A percentile compares a stretch with the other conserved stretches of the same genome.
Evolutionary conservation across 2,113 vertebrate species (phyloP).

Genomic region (Dendrocopos noguchii): DNA sequence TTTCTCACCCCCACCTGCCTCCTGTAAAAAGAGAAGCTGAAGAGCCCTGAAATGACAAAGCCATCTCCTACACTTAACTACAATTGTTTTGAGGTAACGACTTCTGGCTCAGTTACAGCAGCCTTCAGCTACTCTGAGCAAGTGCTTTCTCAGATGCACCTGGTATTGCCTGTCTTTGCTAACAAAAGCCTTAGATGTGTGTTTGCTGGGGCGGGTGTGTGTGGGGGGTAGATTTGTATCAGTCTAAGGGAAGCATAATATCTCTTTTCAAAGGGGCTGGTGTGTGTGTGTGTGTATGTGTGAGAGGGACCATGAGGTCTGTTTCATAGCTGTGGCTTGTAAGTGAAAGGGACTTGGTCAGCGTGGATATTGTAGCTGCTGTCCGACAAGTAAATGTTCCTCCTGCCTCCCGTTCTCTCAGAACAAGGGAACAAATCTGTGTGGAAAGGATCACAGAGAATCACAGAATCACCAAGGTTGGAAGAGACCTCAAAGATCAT

Average conservation of each 20-base stretch:
- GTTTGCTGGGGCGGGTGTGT: conserved; percentile 67
- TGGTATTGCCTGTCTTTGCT: conserved; percentile 33
- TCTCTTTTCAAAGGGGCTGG: not conserved
- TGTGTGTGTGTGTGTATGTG: not conserved
- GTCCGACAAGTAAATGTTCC: not conserved
- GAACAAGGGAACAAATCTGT: not conserved
- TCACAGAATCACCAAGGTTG: too few species aligned
- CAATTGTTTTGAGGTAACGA: not conserved
- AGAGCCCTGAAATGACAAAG: not conserved
- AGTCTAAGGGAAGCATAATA: conserved; percentile 44
- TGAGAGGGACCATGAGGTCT: not conserved
- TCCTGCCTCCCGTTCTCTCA: not conserved
- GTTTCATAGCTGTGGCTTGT: not conserved
- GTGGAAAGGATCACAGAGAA: not conserved
- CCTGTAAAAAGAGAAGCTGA: not conserved
- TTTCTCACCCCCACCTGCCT: not conserved
- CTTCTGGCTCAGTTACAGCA: not conserved
- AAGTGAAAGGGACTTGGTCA: not conserved
- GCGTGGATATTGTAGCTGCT: not conserved
- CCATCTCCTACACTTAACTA: not conserved
- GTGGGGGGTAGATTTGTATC: conserved; percentile 74
- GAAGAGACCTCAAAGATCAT: too few species aligned
- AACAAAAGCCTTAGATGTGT: conserved; percentile 65
- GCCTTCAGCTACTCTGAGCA: not conserved
- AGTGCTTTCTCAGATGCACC: conserved; percentile 28